Conservation (phyloP, 2,888 invertebrate species). For the Chymomyza caudatula region DNA sequence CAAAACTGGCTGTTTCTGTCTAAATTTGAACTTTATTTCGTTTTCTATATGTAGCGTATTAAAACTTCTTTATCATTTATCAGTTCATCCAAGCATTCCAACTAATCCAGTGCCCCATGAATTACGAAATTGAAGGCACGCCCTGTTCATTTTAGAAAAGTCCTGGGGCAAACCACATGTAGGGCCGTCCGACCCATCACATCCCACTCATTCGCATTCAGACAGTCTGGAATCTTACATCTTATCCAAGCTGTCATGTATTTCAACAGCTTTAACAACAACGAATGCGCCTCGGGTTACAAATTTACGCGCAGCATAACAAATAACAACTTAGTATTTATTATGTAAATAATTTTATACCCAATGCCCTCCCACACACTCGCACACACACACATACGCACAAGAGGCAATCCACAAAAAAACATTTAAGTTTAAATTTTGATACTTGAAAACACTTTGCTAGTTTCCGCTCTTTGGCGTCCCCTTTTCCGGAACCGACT, state of each 20-base stretch:
- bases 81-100: not conserved
- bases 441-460: not conserved
- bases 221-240: not conserved
- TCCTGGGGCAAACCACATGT: constrained; percentile 14
- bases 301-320: constrained; percentile 53
- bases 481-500: not conserved
- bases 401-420: not conserved
- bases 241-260: not conserved
- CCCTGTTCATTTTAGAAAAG: constrained; percentile 39
- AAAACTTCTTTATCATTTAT: not conserved
- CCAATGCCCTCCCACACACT: constrained; percentile 29
- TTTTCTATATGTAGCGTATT: not conserved
- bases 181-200: not conserved
- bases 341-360: constrained; percentile 65
- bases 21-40: not conserved
- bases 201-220: not conserved
- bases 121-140: not conserved
- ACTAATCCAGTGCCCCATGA: not conserved
- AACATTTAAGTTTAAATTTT: not conserved
- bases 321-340: constrained; percentile 64
- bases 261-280: not conserved
- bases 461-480: not conserved
- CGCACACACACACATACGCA: not conserved
- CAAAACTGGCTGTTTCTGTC: not conserved
- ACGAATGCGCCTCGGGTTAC: constrained; percentile 37